A percentile compares a stretch with the other conserved stretches of the same genome.
These are phyloP conservation scores for Camarhynchus parvulus DNA, from an alignment of 2,113 vertebrate genomes.

Conservation along the genomic window DNA sequence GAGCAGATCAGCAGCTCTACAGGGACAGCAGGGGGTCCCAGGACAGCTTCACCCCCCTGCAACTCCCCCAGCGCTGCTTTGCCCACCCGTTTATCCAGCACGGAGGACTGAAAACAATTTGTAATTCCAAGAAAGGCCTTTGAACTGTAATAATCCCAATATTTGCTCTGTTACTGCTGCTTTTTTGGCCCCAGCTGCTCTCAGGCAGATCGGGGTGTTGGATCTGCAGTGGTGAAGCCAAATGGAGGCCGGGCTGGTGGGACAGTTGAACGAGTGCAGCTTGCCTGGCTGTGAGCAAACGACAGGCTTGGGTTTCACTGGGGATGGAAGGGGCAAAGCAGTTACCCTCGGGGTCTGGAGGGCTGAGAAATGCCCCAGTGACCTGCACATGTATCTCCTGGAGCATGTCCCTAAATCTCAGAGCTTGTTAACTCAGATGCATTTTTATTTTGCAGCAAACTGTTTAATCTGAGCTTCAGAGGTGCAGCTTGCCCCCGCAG, in stretches of 20 bases:
- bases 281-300: background rate
- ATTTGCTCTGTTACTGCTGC: background rate
- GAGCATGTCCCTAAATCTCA: background rate
- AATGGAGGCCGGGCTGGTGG: background rate
- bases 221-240: background rate
- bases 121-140: background rate
- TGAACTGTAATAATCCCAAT: background rate
- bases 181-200: background rate
- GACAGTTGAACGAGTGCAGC: background rate
- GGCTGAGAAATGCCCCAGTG: background rate
- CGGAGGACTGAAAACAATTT: background rate
- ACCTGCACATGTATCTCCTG: background rate
- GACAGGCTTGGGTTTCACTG: background rate
- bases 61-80: background rate
- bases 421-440: conserved; percentile 11
- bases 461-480: background rate
- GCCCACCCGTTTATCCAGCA: background rate
- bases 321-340: conserved; percentile 2
- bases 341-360: background rate
- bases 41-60: background rate
- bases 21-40: background rate
- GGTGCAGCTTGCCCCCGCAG: background rate
- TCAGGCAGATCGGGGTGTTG: background rate
- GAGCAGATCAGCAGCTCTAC: background rate
- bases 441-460: conserved; percentile 11